These are phyloP conservation scores for Enoplosus armatus DNA, from an alignment of 2,797 vertebrate genomes.

Conservation along the genomic window DNA sequence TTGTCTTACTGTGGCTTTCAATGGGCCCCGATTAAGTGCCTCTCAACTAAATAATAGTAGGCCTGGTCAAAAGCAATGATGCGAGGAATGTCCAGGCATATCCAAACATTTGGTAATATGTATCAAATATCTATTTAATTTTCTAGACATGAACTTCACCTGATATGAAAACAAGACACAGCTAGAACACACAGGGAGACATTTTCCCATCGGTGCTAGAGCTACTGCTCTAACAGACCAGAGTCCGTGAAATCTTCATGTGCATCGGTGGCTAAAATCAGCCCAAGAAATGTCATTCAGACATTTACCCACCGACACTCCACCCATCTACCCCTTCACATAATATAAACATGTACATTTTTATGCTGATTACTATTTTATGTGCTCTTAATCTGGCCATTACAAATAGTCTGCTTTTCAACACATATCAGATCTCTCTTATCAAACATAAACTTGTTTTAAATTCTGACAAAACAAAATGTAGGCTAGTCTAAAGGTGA, in stretches of 20 bases:
- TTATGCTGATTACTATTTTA: background rate
- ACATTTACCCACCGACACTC: background rate
- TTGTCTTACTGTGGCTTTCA: conserved; percentile 2
- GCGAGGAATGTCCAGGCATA: background rate
- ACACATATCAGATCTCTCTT: background rate
- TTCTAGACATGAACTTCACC: background rate
- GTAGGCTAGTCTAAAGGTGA: background rate
- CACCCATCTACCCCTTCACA: background rate
- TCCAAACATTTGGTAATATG: background rate
- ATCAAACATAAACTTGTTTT: background rate
- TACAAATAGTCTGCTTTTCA: too few species aligned
- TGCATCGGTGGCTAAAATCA: background rate
- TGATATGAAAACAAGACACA: background rate
- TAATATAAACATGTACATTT: background rate
- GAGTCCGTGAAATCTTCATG: background rate
- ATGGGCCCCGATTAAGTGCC: background rate
- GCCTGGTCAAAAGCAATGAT: background rate
- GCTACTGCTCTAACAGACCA: background rate
- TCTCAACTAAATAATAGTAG: background rate
- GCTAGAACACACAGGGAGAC: background rate
- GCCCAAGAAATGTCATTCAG: background rate
- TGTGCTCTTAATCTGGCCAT: too few species aligned
- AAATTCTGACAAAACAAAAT: background rate
- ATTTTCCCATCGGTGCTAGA: background rate
- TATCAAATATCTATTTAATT: background rate